These are phyloP conservation scores for Reticulitermes lucifugus DNA, from an alignment of 2,888 invertebrate species.

Conservation along the genomic window DNA sequence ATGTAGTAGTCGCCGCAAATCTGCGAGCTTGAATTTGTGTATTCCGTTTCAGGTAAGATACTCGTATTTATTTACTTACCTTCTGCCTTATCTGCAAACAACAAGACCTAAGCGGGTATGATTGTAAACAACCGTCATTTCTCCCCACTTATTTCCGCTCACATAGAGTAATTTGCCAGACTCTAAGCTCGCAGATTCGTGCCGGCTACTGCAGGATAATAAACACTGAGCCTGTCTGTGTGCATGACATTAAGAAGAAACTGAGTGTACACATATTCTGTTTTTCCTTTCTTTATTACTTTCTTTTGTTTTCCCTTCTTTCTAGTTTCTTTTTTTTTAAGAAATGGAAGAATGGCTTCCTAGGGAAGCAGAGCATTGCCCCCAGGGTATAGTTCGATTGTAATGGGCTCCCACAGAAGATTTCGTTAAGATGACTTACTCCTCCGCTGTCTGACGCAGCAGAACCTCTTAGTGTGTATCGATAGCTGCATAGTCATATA, in stretches of 20 bases:
- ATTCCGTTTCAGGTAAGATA: too few species aligned
- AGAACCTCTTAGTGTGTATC: neutral
- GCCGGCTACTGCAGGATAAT: neutral
- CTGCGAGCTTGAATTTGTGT: too few species aligned
- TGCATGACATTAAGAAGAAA: conserved; percentile 18
- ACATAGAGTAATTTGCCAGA: too few species aligned
- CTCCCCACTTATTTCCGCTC: too few species aligned
- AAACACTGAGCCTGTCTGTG: neutral
- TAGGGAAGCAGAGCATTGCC: conserved; percentile 54
- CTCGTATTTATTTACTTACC: too few species aligned
- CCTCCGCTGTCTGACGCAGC: conserved; percentile 42
- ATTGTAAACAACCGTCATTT: too few species aligned
- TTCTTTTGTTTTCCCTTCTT: conserved; percentile 28
- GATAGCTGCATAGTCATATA: neutral
- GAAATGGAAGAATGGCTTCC: conserved; percentile 59
- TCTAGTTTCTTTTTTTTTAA: conserved; percentile 53
- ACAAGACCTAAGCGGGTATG: too few species aligned
- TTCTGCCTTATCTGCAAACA: too few species aligned
- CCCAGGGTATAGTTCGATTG: conserved; percentile 50
- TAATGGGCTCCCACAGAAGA: conserved; percentile 49
- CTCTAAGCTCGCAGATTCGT: too few species aligned
- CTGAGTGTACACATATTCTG: conserved; percentile 18
- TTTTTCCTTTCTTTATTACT: conserved; percentile 23
- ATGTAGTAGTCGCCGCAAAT: too few species aligned
- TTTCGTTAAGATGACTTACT: conserved; percentile 43